Evolutionary conservation across 1,140 invertebrate genomes (phyloP).

Genomic region (Teleopsis dalmanni): DNA sequence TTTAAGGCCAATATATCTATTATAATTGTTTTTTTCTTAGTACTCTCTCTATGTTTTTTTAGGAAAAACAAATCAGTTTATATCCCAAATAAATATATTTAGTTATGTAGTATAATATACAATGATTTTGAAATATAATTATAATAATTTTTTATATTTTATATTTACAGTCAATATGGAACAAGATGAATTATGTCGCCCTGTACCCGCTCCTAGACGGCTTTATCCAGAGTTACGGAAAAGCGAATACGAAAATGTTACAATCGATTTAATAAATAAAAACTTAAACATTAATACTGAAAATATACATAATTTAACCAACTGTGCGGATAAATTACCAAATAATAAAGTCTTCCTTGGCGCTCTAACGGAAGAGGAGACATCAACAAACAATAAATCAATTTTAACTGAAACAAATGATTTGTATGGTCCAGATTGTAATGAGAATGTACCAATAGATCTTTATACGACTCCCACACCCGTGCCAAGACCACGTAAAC

Average conservation of each 20-base stretch:
- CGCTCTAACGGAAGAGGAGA: conserved; percentile 16
- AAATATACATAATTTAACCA: conserved; percentile 25
- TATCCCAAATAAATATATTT: too few relatives aligned
- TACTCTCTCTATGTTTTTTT: too few relatives aligned
- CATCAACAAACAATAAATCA: conserved; percentile 18
- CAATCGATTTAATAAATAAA: conserved; percentile 24
- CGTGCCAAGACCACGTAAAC: conserved; percentile 27
- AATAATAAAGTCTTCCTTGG: conserved; percentile 15
- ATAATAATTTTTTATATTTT: too few relatives aligned
- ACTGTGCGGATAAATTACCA: conserved; percentile 13
- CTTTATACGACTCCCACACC: conserved; percentile 21
- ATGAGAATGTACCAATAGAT: conserved; percentile 25
- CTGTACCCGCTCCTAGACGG: conserved; percentile 37
- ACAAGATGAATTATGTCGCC: conserved; percentile 17
- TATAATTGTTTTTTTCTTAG: too few relatives aligned
- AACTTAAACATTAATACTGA: conserved; percentile 30
- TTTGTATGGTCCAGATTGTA: conserved; percentile 30
- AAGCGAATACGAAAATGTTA: conserved; percentile 36
- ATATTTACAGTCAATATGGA: conserved; percentile 13
- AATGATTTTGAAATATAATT: too few relatives aligned
- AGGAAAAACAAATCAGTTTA: too few relatives aligned
- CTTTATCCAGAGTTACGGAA: conserved; percentile 28
- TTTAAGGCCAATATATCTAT: too few relatives aligned
- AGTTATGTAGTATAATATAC: too few relatives aligned
- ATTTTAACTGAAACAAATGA: conserved; percentile 20